A percentile compares a stretch with the other conserved stretches of the same genome.
Evolutionary conservation across 2,797 vertebrate genomes (phyloP).

Genomic region (Etheostoma nigrum): DNA sequence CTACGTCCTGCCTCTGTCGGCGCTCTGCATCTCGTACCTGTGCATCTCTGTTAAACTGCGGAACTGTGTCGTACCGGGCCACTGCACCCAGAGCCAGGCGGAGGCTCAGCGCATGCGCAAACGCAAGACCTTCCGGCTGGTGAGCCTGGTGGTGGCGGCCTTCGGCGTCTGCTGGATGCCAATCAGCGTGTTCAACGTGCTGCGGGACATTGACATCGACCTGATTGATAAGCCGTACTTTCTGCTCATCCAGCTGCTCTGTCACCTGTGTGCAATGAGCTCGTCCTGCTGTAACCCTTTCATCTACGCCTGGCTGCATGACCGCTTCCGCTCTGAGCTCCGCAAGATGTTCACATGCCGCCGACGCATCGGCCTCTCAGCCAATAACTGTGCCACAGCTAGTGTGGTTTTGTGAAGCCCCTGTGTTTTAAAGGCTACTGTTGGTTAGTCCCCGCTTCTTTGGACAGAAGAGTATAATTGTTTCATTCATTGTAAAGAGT

Average conservation of each 20-base stretch:
- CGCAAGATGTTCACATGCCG: conserved; percentile 88
- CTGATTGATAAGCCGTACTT: conserved; percentile 91
- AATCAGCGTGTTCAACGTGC: conserved; percentile 91
- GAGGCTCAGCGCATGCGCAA: conserved; percentile 87
- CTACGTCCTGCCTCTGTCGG: conserved; percentile 90
- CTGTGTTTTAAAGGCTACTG: not conserved
- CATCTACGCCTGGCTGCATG: conserved; percentile 92
- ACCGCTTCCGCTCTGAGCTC: conserved; percentile 89
- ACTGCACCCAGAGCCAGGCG: conserved; percentile 88
- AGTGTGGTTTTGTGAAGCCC: conserved; percentile 84
- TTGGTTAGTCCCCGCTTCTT: not conserved
- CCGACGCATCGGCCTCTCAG: conserved; percentile 83
- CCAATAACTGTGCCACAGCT: conserved; percentile 85
- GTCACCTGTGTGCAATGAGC: conserved; percentile 92
- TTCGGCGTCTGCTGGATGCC: conserved; percentile 92
- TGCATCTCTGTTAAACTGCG: conserved; percentile 90
- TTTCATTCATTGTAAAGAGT: not conserved
- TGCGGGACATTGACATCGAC: conserved; percentile 90
- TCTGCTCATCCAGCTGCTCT: conserved; percentile 90
- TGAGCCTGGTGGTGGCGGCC: conserved; percentile 88
- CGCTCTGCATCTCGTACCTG: conserved; percentile 89
- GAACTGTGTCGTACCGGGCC: conserved; percentile 89
- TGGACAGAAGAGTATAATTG: not conserved
- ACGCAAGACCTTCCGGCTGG: conserved; percentile 90
- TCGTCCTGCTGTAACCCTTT: conserved; percentile 93